Conservation (phyloP, 2,888 invertebrate genomes). For the Dendrolimus houi region DNA sequence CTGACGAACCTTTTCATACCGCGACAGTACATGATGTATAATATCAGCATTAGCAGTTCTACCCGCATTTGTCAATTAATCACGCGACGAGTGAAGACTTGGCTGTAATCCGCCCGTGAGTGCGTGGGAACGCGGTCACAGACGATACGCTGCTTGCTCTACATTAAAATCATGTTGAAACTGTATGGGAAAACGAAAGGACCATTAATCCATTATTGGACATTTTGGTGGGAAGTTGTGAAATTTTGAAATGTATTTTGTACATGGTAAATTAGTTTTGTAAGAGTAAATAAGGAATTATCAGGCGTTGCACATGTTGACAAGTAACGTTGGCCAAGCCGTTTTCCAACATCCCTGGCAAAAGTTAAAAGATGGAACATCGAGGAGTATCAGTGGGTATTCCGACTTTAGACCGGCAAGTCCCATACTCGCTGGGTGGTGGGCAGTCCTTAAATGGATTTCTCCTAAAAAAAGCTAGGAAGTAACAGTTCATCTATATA, state of each 20-base stretch:
- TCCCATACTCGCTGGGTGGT: too few relatives aligned
- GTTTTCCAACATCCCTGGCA: too few relatives aligned
- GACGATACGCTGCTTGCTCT: conserved; percentile 33
- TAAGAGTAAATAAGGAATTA: too few relatives aligned
- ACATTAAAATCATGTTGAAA: conserved; percentile 60
- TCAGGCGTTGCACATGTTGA: too few relatives aligned
- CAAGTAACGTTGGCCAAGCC: too few relatives aligned
- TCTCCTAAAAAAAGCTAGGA: too few relatives aligned
- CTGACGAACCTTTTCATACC: background rate
- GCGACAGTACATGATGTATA: conserved; percentile 38
- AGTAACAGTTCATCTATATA: too few relatives aligned
- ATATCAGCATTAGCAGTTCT: conserved; percentile 45
- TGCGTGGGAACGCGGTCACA: conserved; percentile 70
- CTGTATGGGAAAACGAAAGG: conserved; percentile 41
- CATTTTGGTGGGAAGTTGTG: conserved; percentile 6
- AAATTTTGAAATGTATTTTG: background rate
- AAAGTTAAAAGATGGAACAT: too few relatives aligned
- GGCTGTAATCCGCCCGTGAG: conserved; percentile 45
- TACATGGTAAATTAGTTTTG: too few relatives aligned
- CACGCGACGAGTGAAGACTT: conserved; percentile 51
- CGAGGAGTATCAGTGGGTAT: too few relatives aligned
- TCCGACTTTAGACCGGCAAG: too few relatives aligned
- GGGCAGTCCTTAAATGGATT: too few relatives aligned
- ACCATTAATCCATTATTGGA: conserved; percentile 18
- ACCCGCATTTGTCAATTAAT: conserved; percentile 57